phyloP scores from a whole-genome alignment of 2,797 vertebrate genomes.

The Argentina silus region DNA sequence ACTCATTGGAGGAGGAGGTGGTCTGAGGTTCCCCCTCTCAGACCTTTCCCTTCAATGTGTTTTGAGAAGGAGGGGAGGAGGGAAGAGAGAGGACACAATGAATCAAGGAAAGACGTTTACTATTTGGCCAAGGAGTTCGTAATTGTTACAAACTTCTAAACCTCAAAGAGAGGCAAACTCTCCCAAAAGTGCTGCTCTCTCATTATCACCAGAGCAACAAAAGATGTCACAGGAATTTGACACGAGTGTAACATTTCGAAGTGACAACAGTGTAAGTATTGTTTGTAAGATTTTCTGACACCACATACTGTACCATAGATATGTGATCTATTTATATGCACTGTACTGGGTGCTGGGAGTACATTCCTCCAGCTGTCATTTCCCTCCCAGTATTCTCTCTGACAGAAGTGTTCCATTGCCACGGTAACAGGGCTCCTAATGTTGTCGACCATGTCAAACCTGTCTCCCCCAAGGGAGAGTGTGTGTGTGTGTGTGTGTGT shows the following conservation, averaged over 20 bases:
- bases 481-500: neutral
- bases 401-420: slow-evolving; percentile 29
- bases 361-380: too few relatives aligned
- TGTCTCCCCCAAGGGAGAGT: slow-evolving; percentile 30
- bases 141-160: neutral
- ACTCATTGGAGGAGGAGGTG: too few relatives aligned
- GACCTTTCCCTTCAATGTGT: too few relatives aligned
- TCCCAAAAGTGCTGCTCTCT: neutral
- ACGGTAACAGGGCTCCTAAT: slow-evolving; percentile 19
- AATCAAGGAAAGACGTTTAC: slow-evolving; percentile 2
- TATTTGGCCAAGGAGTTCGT: neutral
- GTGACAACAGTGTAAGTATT: too few relatives aligned
- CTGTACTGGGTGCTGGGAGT: too few relatives aligned
- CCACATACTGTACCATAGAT: too few relatives aligned
- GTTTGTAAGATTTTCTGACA: too few relatives aligned
- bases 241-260: too few relatives aligned
- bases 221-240: too few relatives aligned
- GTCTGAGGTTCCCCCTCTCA: too few relatives aligned
- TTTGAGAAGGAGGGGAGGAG: neutral
- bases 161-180: slow-evolving; percentile 15
- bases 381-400: neutral
- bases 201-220: too few relatives aligned
- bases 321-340: too few relatives aligned
- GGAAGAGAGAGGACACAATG: neutral
- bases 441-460: slow-evolving; percentile 26